Base-by-base conservation (phyloP, 2,797 vertebrate genomes). In the Phataginus tricuspis region DNA sequence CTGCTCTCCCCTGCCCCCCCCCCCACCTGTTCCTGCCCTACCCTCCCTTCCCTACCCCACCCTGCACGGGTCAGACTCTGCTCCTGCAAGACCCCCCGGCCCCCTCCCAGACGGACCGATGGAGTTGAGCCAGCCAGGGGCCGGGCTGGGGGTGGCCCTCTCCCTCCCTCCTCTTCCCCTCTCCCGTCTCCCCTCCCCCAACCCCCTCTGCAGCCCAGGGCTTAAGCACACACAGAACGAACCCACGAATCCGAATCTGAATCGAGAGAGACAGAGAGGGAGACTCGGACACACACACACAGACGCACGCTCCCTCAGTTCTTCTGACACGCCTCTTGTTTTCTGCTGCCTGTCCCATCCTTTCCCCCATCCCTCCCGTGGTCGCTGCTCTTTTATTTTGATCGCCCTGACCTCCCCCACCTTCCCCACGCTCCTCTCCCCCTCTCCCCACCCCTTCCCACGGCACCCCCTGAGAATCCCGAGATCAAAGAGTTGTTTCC, bases 401-500 rank as follows among this genome's bases (percentile, higher is more conserved):
- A 96, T 97, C 34, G 86, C 91, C 97, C 96, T 75, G 85, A 95
- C 95, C 97, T 95, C 39, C 95, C 84, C 64, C 14, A 27, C 96
- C 96, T 90, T 87, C 96, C 97, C 94, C 37, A 34, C 61, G 19
- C 68, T 90, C 96, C 96, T 90, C 49, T 96, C 93, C 7, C 96
- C 96, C 94, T 95, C 49, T 85, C 95, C 97, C 96, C 95, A 93
- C 95, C 97, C 97, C 97, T 88, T 97, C 97, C 97, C 94, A 85
- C 93, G 95, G 90, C 96, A 87, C 94, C 92, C 97, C 96, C 96
- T 91, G 90, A 97, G 97, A 97, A 98, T 96, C 97, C 97, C 97
- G 97, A 98, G 98, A 98, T 98, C 98, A 98, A 98, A 98, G 97
- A 98, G 97, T 98, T 98, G 97, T 98, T 98, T 98, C 98, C 98